phyloP scores from a whole-genome alignment of 2,888 invertebrate genomes.

The Lacanobia wlatinum region DNA sequence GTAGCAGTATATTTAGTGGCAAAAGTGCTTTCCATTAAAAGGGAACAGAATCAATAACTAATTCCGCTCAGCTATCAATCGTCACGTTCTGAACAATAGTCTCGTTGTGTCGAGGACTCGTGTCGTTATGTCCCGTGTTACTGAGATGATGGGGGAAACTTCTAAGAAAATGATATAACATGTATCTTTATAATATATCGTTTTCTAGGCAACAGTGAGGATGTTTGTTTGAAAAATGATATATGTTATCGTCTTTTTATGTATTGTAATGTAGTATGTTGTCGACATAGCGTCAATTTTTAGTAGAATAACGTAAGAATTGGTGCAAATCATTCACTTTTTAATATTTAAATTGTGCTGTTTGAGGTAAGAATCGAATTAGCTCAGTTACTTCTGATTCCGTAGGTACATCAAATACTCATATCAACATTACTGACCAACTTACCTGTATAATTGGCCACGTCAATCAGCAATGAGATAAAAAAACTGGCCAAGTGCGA shows the following conservation, averaged over 20 bases:
- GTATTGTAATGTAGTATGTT: neutral
- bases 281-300: neutral
- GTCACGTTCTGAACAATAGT: conserved; percentile 58
- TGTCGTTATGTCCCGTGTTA: conserved; percentile 10
- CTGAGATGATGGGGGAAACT: neutral
- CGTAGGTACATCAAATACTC: too few species aligned
- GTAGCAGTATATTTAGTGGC: neutral
- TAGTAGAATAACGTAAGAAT: neutral
- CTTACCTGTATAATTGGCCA: too few species aligned
- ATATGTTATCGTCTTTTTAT: neutral
- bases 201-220: neutral
- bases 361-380: too few species aligned
- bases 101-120: conserved; percentile 3
- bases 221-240: neutral
- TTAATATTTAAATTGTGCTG: neutral
- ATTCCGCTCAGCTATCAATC: conserved; percentile 49
- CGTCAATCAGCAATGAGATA: neutral
- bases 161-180: neutral
- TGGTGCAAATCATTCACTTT: neutral
- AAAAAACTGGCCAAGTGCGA: too few species aligned
- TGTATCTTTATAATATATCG: neutral
- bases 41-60: conserved; percentile 53
- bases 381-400: too few species aligned
- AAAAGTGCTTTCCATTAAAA: conserved; percentile 30
- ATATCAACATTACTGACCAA: too few species aligned